Percentiles rank a stretch among this genome's conserved stretches.
These are phyloP conservation scores for Panopea generosa DNA, from an alignment of 2,888 invertebrate genomes.

Conservation along the genomic window DNA sequence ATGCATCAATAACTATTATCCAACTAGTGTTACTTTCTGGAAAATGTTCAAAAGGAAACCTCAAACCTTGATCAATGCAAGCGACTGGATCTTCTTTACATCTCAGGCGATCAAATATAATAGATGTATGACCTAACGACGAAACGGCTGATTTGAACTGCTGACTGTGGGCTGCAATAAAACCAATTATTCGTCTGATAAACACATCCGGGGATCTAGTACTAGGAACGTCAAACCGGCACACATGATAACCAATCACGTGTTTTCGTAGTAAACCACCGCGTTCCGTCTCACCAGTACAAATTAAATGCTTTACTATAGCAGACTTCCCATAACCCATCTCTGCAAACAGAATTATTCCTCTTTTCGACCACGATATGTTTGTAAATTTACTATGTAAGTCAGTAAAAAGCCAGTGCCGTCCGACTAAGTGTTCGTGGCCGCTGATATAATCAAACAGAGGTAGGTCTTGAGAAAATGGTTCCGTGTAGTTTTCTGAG, in stretches of 20 bases:
- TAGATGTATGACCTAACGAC: neutral
- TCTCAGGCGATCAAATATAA: constrained; percentile 13
- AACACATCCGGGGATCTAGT: constrained; percentile 14
- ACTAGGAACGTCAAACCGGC: constrained; percentile 31
- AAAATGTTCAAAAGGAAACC: constrained; percentile 9
- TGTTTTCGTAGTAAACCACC: neutral
- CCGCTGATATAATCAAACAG: constrained; percentile 8
- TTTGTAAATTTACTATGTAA: too few species aligned
- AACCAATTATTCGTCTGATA: constrained; percentile 24
- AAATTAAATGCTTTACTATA: constrained; percentile 15
- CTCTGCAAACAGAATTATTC: constrained; percentile 24
- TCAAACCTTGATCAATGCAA: constrained; percentile 33
- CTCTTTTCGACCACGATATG: neutral
- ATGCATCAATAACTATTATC: constrained; percentile 28
- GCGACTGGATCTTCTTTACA: constrained; percentile 24
- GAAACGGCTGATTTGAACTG: constrained; percentile 25
- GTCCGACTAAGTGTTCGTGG: neutral
- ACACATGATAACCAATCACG: constrained; percentile 19
- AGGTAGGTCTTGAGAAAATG: constrained; percentile 23
- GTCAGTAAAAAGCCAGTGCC: constrained; percentile 24
- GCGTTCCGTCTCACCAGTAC: constrained; percentile 7
- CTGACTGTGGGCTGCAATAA: constrained; percentile 19
- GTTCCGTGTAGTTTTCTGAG: constrained; percentile 19
- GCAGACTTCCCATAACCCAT: constrained; percentile 40
- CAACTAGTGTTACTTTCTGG: neutral